phyloP scores from a whole-genome alignment of 2,888 invertebrate genomes.

The Onchidella celtica region DNA sequence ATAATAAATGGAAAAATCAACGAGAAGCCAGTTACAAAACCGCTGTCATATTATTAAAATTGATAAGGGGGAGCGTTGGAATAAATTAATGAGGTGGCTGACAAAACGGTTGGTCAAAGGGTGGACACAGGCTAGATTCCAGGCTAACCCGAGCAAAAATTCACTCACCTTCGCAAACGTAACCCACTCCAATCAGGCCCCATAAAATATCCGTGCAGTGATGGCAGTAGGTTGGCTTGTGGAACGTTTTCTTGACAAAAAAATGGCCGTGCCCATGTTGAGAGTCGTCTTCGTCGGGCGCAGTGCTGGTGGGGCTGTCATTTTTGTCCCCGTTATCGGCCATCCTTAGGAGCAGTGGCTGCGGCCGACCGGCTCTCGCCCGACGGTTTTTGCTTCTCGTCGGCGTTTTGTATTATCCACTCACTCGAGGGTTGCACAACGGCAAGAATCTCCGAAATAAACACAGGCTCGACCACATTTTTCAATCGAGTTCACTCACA shows the following conservation, averaged over 20 bases:
- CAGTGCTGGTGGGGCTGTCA: slow-evolving; percentile 62
- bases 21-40: not conserved
- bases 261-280: slow-evolving; percentile 88
- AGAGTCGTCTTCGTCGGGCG: slow-evolving; percentile 56
- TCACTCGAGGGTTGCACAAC: slow-evolving; percentile 47
- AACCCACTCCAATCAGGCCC: slow-evolving; percentile 99
- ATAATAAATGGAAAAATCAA: not conserved
- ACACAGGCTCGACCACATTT: slow-evolving; percentile 43
- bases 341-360: slow-evolving; percentile 56
- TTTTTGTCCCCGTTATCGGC: slow-evolving; percentile 60
- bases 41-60: slow-evolving; percentile 38
- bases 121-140: slow-evolving; percentile 27
- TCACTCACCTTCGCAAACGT: slow-evolving; percentile 97
- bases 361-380: slow-evolving; percentile 45
- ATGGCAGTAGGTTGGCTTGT: slow-evolving; percentile 99
- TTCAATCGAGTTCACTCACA: slow-evolving; percentile 41
- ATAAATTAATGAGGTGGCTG: slow-evolving; percentile 47
- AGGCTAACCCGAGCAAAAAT: slow-evolving; percentile 18
- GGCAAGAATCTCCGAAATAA: slow-evolving; percentile 47
- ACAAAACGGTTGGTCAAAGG: slow-evolving; percentile 26
- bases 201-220: slow-evolving; percentile 99
- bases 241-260: slow-evolving; percentile 99
- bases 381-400: slow-evolving; percentile 51
- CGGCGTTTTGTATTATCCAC: slow-evolving; percentile 54
- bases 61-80: slow-evolving; percentile 19